Evolutionary conservation across 2,888 invertebrate genomes (phyloP).

Genomic region (Saturnia pavonia): DNA sequence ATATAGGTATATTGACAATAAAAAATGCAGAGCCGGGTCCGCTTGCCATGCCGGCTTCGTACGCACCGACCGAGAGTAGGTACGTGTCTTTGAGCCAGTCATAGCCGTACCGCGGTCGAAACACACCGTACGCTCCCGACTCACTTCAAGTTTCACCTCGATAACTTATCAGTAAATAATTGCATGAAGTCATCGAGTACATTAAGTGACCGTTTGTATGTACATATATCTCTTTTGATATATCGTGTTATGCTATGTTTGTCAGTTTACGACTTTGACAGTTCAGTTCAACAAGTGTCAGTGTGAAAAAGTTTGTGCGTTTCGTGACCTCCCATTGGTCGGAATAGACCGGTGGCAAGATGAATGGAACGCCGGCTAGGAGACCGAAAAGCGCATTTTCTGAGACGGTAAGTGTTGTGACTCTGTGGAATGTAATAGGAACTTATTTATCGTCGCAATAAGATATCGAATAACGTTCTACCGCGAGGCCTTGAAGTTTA

Average conservation of each 20-base stretch:
- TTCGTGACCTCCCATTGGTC: slow-evolving; percentile 63
- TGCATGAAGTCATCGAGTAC: slow-evolving; percentile 79
- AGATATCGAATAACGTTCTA: slow-evolving; percentile 20
- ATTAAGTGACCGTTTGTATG: slow-evolving; percentile 51
- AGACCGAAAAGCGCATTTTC: slow-evolving; percentile 77
- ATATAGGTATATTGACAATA: slow-evolving; percentile 62
- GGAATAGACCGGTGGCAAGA: slow-evolving; percentile 54
- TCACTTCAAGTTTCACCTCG: slow-evolving; percentile 52
- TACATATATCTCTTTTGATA: slow-evolving; percentile 32
- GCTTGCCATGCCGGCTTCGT: slow-evolving; percentile 36
- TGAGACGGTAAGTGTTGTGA: slow-evolving; percentile 62
- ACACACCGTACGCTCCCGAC: slow-evolving; percentile 23
- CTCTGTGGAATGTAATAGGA: slow-evolving; percentile 13
- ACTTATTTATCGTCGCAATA: slow-evolving; percentile 14
- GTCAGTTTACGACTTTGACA: slow-evolving; percentile 56
- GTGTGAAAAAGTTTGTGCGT: slow-evolving; percentile 67
- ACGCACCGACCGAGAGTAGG: slow-evolving; percentile 35
- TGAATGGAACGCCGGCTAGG: slow-evolving; percentile 77
- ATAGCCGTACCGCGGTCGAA: slow-evolving; percentile 24
- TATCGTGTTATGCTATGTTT: slow-evolving; percentile 27
- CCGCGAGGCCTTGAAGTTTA: slow-evolving; percentile 20
- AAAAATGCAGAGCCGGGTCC: slow-evolving; percentile 68
- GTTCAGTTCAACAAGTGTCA: slow-evolving; percentile 70
- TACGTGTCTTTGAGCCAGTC: slow-evolving; percentile 20
- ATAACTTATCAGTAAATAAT: slow-evolving; percentile 76